Evolutionary conservation across 1,140 invertebrate species (phyloP).

Genomic region (Adelges cooleyi): DNA sequence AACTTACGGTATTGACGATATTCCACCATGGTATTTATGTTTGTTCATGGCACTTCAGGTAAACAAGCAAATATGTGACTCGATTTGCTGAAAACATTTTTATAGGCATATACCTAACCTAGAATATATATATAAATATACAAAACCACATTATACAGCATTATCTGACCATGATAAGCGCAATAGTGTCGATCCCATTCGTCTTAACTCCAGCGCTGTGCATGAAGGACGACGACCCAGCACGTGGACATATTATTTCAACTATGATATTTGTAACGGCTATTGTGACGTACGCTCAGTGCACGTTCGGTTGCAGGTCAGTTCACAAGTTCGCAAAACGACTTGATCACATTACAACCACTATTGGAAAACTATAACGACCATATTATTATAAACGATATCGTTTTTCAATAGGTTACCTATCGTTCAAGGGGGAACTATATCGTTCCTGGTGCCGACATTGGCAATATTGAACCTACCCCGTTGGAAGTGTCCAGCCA

Average conservation of each 20-base stretch:
- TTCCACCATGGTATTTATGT: conserved; percentile 70
- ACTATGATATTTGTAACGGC: conserved; percentile 83
- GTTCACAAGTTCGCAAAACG: no score
- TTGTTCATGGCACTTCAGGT: conserved; percentile 74
- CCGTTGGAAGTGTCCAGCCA: conserved; percentile 61
- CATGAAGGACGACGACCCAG: conserved; percentile 65
- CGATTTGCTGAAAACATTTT: no score
- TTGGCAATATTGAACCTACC: conserved; percentile 66
- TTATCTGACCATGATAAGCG: conserved; percentile 78
- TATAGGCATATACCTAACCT: no score
- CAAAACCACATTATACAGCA: no score
- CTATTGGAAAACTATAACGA: no score
- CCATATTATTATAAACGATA: no score
- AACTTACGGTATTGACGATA: conserved; percentile 67
- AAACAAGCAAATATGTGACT: no score
- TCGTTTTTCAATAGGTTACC: no score
- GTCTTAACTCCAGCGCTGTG: conserved; percentile 69
- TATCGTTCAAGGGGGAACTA: conserved; percentile 67
- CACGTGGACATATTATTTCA: conserved; percentile 67
- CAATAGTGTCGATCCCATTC: conserved; percentile 72
- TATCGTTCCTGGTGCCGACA: conserved; percentile 72
- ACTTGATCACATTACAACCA: no score
- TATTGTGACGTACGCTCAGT: conserved; percentile 66
- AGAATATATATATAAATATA: no score
- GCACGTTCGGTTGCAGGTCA: conserved; percentile 66